phyloP scores from a whole-genome alignment of 2,113 vertebrate species.

The Gobiocypris rarus region DNA sequence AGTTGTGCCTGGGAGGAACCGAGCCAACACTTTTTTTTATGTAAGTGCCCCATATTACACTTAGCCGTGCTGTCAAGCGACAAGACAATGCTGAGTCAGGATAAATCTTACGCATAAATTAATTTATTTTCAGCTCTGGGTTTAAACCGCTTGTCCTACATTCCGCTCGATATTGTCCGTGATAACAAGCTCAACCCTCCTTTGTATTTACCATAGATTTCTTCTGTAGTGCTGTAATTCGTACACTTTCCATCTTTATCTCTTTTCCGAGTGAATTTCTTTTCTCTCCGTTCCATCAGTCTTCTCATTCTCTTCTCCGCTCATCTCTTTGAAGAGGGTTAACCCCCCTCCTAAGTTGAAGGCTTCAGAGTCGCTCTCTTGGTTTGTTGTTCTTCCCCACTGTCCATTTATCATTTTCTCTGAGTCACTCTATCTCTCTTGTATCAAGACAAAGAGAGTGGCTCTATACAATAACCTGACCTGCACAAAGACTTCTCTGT shows the following conservation, averaged over 20 bases:
- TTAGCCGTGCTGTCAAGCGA: neutral
- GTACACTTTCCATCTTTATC: neutral
- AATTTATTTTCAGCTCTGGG: neutral
- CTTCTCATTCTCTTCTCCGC: neutral
- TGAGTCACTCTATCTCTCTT: constrained; percentile 30
- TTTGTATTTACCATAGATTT: constrained; percentile 2
- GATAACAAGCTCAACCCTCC: neutral
- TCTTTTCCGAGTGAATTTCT: neutral
- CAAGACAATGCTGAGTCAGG: constrained; percentile 17
- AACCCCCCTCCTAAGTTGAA: neutral
- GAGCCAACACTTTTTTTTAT: neutral
- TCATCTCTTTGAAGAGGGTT: neutral
- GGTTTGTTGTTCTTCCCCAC: neutral
- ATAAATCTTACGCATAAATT: neutral
- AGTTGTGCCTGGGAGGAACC: neutral
- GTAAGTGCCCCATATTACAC: neutral
- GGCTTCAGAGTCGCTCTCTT: constrained; percentile 19
- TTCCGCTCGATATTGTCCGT: neutral
- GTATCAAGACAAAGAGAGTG: constrained; percentile 21
- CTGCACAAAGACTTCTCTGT: constrained; percentile 19
- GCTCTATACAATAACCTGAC: constrained; percentile 2
- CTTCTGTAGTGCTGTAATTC: neutral
- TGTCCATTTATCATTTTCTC: constrained; percentile 32
- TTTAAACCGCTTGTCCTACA: neutral
- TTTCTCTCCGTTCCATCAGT: neutral